Percentiles rank a stretch among this genome's conserved stretches.
These are phyloP conservation scores for Mamestra brassicae DNA, from an alignment of 2,888 invertebrate genomes.

Conservation along the genomic window DNA sequence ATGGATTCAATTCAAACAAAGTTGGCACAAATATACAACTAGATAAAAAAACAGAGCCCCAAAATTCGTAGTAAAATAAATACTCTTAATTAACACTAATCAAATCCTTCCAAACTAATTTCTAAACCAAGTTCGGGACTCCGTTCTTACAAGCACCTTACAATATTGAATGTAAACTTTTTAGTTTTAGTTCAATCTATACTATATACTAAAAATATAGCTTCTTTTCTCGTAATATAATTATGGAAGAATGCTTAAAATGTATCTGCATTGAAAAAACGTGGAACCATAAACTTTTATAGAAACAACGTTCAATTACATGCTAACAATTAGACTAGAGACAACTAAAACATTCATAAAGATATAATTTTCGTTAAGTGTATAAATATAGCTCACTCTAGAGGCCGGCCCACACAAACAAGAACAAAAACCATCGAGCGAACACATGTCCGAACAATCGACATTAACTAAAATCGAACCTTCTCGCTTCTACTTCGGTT, in stretches of 20 bases:
- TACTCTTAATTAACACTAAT: conserved; percentile 85
- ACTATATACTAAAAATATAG: conserved; percentile 83
- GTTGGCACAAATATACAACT: conserved; percentile 87
- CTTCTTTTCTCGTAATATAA: conserved; percentile 80
- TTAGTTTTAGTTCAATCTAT: conserved; percentile 75
- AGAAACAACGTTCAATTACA: conserved; percentile 71
- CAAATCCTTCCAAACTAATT: conserved; percentile 85
- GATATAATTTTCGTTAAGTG: conserved; percentile 77
- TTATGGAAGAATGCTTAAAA: conserved; percentile 86
- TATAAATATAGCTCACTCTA: conserved; percentile 82
- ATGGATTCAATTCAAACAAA: conserved; percentile 67
- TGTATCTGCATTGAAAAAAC: conserved; percentile 77
- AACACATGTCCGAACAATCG: conserved; percentile 72
- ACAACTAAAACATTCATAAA: conserved; percentile 85
- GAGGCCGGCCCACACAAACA: conserved; percentile 76
- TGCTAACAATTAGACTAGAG: conserved; percentile 88
- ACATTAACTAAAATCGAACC: conserved; percentile 80
- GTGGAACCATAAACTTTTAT: conserved; percentile 71
- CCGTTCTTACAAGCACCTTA: conserved; percentile 85
- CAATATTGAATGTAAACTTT: conserved; percentile 74
- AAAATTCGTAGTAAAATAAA: conserved; percentile 81
- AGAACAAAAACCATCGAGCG: conserved; percentile 80
- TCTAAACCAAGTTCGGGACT: conserved; percentile 78
- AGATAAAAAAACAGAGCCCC: conserved; percentile 77
- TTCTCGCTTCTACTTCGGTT: conserved; percentile 75